Percentiles rank a stretch among this genome's conserved stretches.
Evolutionary conservation across 2,797 vertebrate species (phyloP).

Genomic region (Tapirus indicus): DNA sequence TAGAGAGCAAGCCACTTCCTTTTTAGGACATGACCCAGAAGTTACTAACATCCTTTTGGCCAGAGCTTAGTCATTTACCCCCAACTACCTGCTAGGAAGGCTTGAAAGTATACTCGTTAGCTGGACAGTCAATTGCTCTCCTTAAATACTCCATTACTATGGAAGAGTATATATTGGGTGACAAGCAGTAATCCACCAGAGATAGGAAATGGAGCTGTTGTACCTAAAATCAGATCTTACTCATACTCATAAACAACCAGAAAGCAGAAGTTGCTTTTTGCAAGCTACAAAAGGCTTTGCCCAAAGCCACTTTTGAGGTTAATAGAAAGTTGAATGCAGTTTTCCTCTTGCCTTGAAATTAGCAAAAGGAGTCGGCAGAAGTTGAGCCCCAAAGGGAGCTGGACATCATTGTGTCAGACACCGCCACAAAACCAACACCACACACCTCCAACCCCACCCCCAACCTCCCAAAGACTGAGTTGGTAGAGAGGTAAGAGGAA

Average conservation of each 20-base stretch:
- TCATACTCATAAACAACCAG: background rate
- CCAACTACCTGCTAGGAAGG: background rate
- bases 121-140: background rate
- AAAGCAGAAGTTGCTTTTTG: conserved; percentile 46
- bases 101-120: background rate
- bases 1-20: conserved; percentile 46
- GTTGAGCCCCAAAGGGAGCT: background rate
- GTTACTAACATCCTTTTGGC: conserved; percentile 44
- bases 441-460: background rate
- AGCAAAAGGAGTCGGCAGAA: background rate
- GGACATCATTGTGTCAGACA: background rate
- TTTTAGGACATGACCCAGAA: conserved; percentile 51
- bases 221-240: conserved; percentile 50
- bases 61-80: background rate
- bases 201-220: background rate
- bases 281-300: background rate
- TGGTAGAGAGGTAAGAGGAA: conserved; percentile 14
- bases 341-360: conserved; percentile 34
- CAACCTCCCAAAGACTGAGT: background rate
- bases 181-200: background rate
- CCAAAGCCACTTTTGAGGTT: background rate
- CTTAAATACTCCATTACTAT: background rate
- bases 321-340: background rate
- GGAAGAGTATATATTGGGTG: background rate
- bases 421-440: background rate